Conservation (phyloP, 2,888 invertebrate genomes). For the Achlya flavicornis region DNA sequence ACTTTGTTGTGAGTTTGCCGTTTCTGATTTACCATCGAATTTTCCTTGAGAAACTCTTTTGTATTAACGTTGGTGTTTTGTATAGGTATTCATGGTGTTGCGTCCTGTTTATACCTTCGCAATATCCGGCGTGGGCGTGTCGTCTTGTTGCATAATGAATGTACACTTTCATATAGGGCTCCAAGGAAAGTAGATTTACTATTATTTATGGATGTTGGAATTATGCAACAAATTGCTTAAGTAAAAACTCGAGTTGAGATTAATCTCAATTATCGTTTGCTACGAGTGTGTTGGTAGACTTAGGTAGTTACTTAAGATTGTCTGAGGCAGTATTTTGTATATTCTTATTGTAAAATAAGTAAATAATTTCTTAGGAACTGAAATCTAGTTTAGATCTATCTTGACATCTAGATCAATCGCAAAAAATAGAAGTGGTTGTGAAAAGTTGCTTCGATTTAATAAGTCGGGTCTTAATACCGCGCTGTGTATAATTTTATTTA, state of each 20-base stretch:
- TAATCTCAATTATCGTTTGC: not conserved
- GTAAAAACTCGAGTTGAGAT: not conserved
- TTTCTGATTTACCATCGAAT: not conserved
- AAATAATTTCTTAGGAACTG: too few species aligned
- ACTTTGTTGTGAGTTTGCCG: not conserved
- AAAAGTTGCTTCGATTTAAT: too few species aligned
- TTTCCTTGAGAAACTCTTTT: not conserved
- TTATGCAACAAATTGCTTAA: not conserved
- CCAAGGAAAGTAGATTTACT: slow-evolving; percentile 9
- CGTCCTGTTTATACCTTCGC: slow-evolving; percentile 21
- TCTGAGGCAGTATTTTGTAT: not conserved
- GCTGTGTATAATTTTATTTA: too few species aligned
- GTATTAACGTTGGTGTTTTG: not conserved
- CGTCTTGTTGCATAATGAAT: slow-evolving; percentile 53
- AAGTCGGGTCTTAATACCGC: too few species aligned
- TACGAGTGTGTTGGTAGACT: not conserved
- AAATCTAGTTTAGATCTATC: too few species aligned
- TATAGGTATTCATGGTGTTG: slow-evolving; percentile 7
- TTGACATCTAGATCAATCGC: too few species aligned
- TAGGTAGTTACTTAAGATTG: not conserved
- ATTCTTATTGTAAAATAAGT: not conserved
- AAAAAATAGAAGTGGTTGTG: too few species aligned
- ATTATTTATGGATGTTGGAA: slow-evolving; percentile 2
- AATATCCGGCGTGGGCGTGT: slow-evolving; percentile 18
- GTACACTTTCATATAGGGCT: slow-evolving; percentile 33